Base-by-base conservation (phyloP, 2,113 vertebrate species). In the Cyprinodon brontotheroides region DNA sequence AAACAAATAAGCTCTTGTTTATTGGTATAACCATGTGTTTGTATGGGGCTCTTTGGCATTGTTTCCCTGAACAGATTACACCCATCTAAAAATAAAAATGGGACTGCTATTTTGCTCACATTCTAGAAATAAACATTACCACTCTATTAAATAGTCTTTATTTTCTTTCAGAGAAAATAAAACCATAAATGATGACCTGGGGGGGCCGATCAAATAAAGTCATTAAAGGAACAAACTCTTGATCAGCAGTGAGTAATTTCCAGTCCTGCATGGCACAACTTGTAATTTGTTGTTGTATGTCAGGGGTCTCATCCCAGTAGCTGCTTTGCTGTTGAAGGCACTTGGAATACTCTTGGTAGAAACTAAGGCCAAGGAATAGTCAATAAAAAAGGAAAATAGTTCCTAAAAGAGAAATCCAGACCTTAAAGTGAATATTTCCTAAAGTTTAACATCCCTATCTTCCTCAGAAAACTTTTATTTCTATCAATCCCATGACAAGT, bases 331-430 rank as follows among this genome's bases (percentile, higher is more conserved):
- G 74, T 72, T 64, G 64, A 65, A 71, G 69, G 82, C 78, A 82
- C 48, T 67, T 70, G 78, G 79, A 65, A 77, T 63, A 63, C 67
- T 79, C 79, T 84, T 82, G 78, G 77, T 80, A 83, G 77, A 90
- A 87, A 85, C 75, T 90, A 90, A 84, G 90, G 73, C 78, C 87
- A 86, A 91, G 87, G 79, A 87, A 41, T 66, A 83, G 84, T 72
- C 72, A 86, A 73, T 57, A 70, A 68, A 92, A 74, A 75, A 86
- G 68, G 81, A 81, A 90, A 85, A 87, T 79, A 78, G 76, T 75
- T 69, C 62, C 63, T 38, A 76, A 81, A 86, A 89, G 85, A 86
- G 75, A 73, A 83, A 86, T 85, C 75, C 66, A 74, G 45, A 82
- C 81, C 78, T 57, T 53, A 78, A 70, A 74, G 74, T 74, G 65